These are phyloP conservation scores for Thunnus maccoyii DNA, from an alignment of 2,113 vertebrate species.

Conservation along the genomic window DNA sequence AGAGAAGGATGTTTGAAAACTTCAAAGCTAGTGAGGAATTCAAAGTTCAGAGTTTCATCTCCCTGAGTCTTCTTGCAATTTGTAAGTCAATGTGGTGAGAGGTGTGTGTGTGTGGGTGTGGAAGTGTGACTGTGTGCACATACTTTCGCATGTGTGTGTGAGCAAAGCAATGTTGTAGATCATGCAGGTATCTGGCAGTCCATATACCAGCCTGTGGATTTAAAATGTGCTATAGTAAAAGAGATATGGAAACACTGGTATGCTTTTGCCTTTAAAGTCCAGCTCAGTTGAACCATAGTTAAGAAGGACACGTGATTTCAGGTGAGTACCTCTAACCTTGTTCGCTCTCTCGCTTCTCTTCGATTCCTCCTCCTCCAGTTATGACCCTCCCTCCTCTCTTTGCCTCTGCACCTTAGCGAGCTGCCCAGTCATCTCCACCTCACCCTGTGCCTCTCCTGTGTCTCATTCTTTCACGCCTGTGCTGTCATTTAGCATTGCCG, in stretches of 20 bases:
- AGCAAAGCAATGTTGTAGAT: conserved; percentile 9
- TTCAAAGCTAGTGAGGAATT: conserved; percentile 73
- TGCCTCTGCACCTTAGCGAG: not conserved
- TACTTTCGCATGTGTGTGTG: conserved; percentile 5
- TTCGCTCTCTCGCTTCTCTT: conserved; percentile 12
- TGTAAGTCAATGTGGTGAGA: conserved; percentile 60
- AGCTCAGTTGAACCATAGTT: conserved; percentile 34
- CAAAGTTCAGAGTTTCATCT: conserved; percentile 71
- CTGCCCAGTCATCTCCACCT: conserved; percentile 25
- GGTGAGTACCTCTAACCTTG: conserved; percentile 41
- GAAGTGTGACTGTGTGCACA: conserved; percentile 2
- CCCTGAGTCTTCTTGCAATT: conserved; percentile 60
- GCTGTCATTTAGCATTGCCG: conserved; percentile 60
- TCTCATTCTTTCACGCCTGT: conserved; percentile 31
- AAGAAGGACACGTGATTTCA: conserved; percentile 48
- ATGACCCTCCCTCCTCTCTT: not conserved
- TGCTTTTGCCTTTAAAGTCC: not conserved
- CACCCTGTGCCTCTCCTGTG: conserved; percentile 9
- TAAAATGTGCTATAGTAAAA: not conserved
- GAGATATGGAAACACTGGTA: conserved; percentile 1
- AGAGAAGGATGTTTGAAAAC: conserved; percentile 62
- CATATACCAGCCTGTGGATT: not conserved
- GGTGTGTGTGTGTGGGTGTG: conserved; percentile 7
- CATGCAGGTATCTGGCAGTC: conserved; percentile 9
- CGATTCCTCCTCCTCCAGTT: not conserved